Evolutionary conservation across 2,888 invertebrate genomes (phyloP), one percentile per base, ranked within the genome.

Genomic region (Drosophila barbarae): DNA sequence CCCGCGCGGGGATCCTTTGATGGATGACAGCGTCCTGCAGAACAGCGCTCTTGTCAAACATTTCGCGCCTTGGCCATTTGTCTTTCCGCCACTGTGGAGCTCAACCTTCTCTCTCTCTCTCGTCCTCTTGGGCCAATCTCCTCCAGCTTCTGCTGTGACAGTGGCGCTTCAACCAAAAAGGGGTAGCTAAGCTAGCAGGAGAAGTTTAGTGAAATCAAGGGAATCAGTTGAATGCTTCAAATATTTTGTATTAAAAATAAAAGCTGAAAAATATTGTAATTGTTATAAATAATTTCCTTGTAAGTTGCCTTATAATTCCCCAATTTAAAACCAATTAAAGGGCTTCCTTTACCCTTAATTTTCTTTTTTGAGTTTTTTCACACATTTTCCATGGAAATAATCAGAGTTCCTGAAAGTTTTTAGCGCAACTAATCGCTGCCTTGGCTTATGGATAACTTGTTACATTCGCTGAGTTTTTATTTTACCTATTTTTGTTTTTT

Each of bases 41-140:
- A 56, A 23, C 52, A 32, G 15, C 59, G 64, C 52, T 71, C 64
- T 84, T 85, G 84, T 84, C 84, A 84, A 85, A 83, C 71, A 74
- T 69, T 82, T 81, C 81, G 78, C 78, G 81, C 74, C 78, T 84
- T 78, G 73, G 70, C 73, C 81, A 82, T 82, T 82, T 82, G 73
- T 85, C 84, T 80, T 71, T 69, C 63, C 55, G 55, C 47, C 21
- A 32, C 54, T 46, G 46, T 35, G 12, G 28, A 28, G 28, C 55
- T 51, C 35, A 30, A 7, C 26, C 6, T 26, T 26, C 26, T 47
- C 51, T 54, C 39, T 54, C 39, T 49, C 39, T 44, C 23, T 44
- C 46, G 41, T 13, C 44, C 39, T 36, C 39, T 21, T 30, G 13
- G 46, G 13, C 32, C 51, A 18, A 42, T 58, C 57, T 50, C 46